Base-by-base conservation (phyloP, 2,113 vertebrate genomes). In the Aphelocoma coerulescens region DNA sequence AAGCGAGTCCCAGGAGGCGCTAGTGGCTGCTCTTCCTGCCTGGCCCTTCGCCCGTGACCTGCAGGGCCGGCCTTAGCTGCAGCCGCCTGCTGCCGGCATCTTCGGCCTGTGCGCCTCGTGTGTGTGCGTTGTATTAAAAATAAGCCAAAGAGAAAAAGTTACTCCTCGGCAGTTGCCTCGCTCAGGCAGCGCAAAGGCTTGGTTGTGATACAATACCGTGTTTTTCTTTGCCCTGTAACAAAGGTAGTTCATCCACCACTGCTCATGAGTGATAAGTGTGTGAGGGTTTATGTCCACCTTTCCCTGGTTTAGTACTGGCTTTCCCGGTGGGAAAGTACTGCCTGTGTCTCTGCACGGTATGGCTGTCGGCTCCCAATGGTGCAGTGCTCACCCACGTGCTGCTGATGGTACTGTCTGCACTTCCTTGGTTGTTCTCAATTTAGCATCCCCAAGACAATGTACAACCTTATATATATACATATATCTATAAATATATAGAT, bases 381-480 rank as follows among this genome's bases (percentile, higher is more conserved):
- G 46, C 59, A 7, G 39, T 0, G 0, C 28, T 37, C 2, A 0
- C 33, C 57, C 21, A 1, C 35, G 4, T 6, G 0, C 41, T 55
- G 9, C 2, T 35, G 21, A 28, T 27, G 49, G 33, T 20, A 23
- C 33, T 0, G 0, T 32, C 44, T 3, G 3, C 6, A 0, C 32
- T 52, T 48, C 4, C 28, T 14, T 41, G 12, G 9, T 27, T 19
- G 10, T 30, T 77, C 66, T 41, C 30, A 22, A 10, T 72, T 61
- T 30, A 57, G 33, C 13, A 54, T 43, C 46, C 3, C 8, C 19
- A 10, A 11, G 13, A 39, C 16, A 67, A 8, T 30, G 8, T 43
- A 52, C 68, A 77, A 39, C 27, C 18, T 30, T 41, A 3, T 61
- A 26, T 12, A 26, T 28, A 16, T 30, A 51, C 12, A 23, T 4